These are phyloP conservation scores for Dipodomys spectabilis DNA, from an alignment of 2,113 vertebrate genomes.

Conservation along the genomic window DNA sequence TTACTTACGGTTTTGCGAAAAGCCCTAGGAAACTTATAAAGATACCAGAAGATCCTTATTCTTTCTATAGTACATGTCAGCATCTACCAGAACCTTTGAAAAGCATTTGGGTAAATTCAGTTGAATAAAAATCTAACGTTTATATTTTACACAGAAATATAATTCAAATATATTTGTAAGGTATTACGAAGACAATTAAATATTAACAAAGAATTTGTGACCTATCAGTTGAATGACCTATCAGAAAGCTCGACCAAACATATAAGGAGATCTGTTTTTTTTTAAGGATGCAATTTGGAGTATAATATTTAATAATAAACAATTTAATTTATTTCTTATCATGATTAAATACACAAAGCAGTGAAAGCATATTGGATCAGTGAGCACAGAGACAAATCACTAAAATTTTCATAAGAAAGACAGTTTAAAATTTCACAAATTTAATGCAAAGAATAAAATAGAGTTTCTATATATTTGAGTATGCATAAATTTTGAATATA, in stretches of 20 bases:
- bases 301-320: neutral
- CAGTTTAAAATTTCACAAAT: neutral
- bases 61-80: neutral
- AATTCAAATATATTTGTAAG: neutral
- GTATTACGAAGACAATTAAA: slow-evolving; percentile 16
- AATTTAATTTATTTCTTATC: neutral
- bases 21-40: neutral
- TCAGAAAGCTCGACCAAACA: neutral
- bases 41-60: neutral
- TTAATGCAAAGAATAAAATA: neutral
- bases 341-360: neutral
- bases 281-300: neutral
- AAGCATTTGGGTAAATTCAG: neutral
- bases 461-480: neutral
- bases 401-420: neutral
- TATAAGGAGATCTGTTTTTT: neutral
- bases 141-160: neutral
- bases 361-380: neutral
- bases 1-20: neutral
- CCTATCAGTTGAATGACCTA: neutral
- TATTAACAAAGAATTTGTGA: neutral
- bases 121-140: slow-evolving; percentile 3
- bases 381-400: neutral
- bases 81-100: neutral
- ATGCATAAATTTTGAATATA: neutral